A percentile compares a stretch with the other conserved stretches of the same genome.
phyloP scores from a whole-genome alignment of 2,888 invertebrate species.

The Drosophila anomelani region DNA sequence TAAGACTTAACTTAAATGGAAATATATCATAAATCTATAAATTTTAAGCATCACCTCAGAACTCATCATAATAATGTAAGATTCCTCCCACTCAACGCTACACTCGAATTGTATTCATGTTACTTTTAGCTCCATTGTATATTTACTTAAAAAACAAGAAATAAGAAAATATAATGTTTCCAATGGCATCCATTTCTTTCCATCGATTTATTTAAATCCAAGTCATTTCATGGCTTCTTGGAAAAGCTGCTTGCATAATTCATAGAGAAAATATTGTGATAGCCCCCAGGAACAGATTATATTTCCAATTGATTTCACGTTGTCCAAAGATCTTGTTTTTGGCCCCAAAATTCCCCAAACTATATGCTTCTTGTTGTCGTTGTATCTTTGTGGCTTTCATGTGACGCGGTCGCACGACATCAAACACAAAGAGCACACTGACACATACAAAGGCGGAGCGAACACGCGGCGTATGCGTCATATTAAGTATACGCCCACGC shows the following conservation, averaged over 20 bases:
- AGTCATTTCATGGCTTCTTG: constrained; percentile 10
- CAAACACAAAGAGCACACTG: constrained; percentile 13
- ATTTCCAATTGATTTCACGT: constrained; percentile 24
- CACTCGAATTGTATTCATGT: neutral
- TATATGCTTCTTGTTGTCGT: constrained; percentile 13
- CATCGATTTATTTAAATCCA: constrained; percentile 2
- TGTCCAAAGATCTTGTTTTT: neutral
- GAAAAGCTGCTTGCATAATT: constrained; percentile 11
- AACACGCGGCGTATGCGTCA: constrained; percentile 55
- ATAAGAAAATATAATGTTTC: neutral
- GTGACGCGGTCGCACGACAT: constrained; percentile 36
- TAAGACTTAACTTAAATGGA: neutral
- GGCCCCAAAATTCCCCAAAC: constrained; percentile 9
- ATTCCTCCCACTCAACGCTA: neutral
- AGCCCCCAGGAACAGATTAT: constrained; percentile 7
- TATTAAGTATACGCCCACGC: constrained; percentile 76
- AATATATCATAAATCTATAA: neutral
- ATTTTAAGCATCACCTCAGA: no score
- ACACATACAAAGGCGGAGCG: constrained; percentile 11
- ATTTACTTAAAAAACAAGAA: neutral
- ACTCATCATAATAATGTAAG: neutral
- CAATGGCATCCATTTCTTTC: neutral
- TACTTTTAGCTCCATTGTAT: neutral
- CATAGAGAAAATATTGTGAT: constrained; percentile 9
- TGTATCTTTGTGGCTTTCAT: constrained; percentile 34